Evolutionary conservation across 2,888 invertebrate genomes (phyloP).

Genomic region (Ophion ellenae): DNA sequence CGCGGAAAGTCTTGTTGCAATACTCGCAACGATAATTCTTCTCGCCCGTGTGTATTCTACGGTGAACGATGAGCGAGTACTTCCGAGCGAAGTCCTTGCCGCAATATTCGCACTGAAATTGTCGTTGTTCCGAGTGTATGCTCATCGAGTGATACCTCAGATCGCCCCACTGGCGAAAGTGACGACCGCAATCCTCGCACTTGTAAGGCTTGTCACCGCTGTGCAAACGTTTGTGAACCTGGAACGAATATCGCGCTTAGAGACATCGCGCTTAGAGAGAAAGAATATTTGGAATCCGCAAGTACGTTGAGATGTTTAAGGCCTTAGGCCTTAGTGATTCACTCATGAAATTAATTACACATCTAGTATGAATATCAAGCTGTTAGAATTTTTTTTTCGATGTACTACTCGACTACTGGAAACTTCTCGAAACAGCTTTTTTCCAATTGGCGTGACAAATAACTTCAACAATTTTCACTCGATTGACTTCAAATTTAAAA

Average conservation of each 20-base stretch:
- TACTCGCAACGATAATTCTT: conserved; percentile 94
- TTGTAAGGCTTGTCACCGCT: conserved; percentile 94
- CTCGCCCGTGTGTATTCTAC: conserved; percentile 94
- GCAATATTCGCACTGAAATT: conserved; percentile 95
- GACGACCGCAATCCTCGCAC: conserved; percentile 91
- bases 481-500: no score
- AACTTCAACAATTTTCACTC: no score
- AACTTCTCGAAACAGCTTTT: no score
- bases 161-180: conserved; percentile 95
- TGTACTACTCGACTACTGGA: no score
- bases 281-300: no score
- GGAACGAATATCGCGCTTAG: conserved; percentile 48
- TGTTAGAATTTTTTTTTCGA: no score
- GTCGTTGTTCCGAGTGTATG: conserved; percentile 91
- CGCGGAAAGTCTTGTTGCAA: conserved; percentile 93
- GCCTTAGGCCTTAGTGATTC: no score
- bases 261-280: background rate
- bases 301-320: no score
- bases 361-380: no score
- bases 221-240: conserved; percentile 92
- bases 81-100: conserved; percentile 95
- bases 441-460: no score
- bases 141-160: conserved; percentile 94
- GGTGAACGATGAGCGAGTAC: conserved; percentile 93
- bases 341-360: no score